Conservation (phyloP, 2,888 invertebrate genomes). For the Eucriotettix oculatus region DNA sequence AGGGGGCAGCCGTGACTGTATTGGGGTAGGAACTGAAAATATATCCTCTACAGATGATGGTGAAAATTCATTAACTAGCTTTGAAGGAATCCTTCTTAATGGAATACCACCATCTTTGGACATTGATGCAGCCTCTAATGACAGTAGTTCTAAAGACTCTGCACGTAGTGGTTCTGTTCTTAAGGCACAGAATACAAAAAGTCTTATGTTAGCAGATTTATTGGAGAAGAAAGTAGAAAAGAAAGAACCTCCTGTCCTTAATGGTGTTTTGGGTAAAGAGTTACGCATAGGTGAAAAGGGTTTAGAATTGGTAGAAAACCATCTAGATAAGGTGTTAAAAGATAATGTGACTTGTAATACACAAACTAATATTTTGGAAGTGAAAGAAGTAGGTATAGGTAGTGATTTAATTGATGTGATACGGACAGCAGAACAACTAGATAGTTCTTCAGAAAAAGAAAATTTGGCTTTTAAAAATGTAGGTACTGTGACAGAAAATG, state of each 20-base stretch:
- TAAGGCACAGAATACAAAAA: conserved; percentile 32
- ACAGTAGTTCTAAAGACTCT: conserved; percentile 24
- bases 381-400: conserved; percentile 13
- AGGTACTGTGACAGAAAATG: conserved; percentile 5
- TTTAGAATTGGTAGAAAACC: conserved; percentile 39
- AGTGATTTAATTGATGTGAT: conserved; percentile 16
- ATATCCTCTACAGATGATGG: conserved; percentile 36
- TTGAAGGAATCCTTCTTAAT: conserved; percentile 42
- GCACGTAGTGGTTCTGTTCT: conserved; percentile 33
- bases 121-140: conserved; percentile 34
- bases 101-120: conserved; percentile 34
- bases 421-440: conserved; percentile 3
- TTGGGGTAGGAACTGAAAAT: conserved; percentile 29
- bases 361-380: conserved; percentile 16
- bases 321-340: conserved; percentile 18
- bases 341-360: conserved; percentile 11
- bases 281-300: conserved; percentile 39
- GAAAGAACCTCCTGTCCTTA: conserved; percentile 36
- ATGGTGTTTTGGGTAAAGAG: conserved; percentile 39
- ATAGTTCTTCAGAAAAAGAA: conserved; percentile 1
- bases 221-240: conserved; percentile 56
- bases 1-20: conserved; percentile 18
- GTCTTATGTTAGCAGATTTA: conserved; percentile 60
- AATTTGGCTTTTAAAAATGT: conserved; percentile 6
- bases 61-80: conserved; percentile 43